Conservation (phyloP, 2,888 invertebrate species). For the Pammene fasciana region DNA sequence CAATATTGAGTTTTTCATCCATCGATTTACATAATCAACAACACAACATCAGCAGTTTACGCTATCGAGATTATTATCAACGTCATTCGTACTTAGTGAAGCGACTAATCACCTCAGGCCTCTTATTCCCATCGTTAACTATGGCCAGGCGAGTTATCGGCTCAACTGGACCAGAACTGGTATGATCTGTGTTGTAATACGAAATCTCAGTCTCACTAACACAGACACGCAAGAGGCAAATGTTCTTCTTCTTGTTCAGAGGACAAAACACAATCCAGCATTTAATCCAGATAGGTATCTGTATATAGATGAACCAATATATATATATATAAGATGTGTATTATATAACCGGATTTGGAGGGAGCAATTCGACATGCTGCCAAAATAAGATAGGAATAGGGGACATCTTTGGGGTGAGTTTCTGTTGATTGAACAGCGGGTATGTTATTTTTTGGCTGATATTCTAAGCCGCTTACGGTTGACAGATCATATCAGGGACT, state of each 20-base stretch:
- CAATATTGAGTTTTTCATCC: no score
- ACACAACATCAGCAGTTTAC: constrained; percentile 55
- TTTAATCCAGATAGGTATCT: constrained; percentile 58
- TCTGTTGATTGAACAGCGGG: constrained; percentile 39
- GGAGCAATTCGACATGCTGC: constrained; percentile 74
- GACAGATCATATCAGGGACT: constrained; percentile 32
- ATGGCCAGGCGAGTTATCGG: not conserved
- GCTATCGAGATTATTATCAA: constrained; percentile 65
- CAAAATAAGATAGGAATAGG: constrained; percentile 62
- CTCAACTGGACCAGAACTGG: not conserved
- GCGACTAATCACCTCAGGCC: constrained; percentile 73
- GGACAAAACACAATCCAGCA: not conserved
- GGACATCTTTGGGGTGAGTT: constrained; percentile 50
- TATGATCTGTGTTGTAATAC: no score
- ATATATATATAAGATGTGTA: not conserved
- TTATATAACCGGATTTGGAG: constrained; percentile 63
- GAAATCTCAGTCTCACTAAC: not conserved
- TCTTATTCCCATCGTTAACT: constrained; percentile 44
- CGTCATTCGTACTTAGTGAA: constrained; percentile 57
- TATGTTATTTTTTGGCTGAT: constrained; percentile 41
- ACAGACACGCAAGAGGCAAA: not conserved
- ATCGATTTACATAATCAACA: not conserved
- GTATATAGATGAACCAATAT: not conserved
- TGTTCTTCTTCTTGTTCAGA: not conserved
- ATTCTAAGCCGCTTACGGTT: constrained; percentile 38